Evolutionary conservation across 2,888 invertebrate genomes (phyloP).

Genomic region (Dendrolimus houi): DNA sequence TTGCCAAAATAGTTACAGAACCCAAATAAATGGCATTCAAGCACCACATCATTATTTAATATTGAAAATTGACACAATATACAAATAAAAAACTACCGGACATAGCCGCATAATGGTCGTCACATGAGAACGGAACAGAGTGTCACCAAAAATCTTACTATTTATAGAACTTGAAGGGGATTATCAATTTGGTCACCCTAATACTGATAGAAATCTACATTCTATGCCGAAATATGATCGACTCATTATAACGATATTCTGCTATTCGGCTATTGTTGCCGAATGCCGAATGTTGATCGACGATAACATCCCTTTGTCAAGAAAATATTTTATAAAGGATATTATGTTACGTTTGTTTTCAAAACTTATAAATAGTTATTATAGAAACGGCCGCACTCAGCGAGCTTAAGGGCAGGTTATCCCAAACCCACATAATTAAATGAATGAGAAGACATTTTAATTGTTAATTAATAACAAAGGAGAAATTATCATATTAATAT

Average conservation of each 20-base stretch:
- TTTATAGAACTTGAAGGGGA: not conserved
- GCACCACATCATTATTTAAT: no score
- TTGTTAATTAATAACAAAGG: no score
- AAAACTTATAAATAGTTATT: not conserved
- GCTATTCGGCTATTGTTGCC: constrained; percentile 19
- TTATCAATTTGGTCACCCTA: not conserved
- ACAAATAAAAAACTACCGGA: not conserved
- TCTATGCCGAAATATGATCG: constrained; percentile 49
- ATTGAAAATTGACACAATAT: no score
- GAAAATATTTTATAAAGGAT: constrained; percentile 57
- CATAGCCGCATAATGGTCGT: not conserved
- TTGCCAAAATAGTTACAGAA: no score
- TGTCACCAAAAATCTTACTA: not conserved
- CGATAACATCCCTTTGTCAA: constrained; percentile 52
- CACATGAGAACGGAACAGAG: not conserved
- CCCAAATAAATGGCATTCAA: no score
- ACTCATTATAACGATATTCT: constrained; percentile 70
- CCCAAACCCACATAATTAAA: no score
- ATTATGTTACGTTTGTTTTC: constrained; percentile 15
- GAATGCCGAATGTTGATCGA: constrained; percentile 8
- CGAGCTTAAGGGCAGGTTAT: no score
- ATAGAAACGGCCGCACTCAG: no score
- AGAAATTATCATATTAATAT: no score
- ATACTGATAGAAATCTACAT: not conserved
- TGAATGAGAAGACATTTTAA: no score